Conservation (phyloP, 2,888 invertebrate genomes). For the Drosophila meridionalis region DNA sequence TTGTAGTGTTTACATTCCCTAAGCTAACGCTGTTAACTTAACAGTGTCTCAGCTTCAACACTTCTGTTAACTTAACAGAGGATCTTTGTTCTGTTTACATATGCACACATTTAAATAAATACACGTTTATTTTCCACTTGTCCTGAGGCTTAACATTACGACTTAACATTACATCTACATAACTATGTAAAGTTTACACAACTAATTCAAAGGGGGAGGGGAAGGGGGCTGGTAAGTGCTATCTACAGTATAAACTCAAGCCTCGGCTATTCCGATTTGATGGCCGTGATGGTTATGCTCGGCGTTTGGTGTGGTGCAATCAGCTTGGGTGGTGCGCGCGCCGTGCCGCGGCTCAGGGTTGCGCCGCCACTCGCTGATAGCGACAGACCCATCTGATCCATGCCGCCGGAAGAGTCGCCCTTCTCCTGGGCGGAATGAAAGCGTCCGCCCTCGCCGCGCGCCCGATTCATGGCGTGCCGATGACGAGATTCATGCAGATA, state of each 20-base stretch:
- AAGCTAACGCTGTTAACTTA: background rate
- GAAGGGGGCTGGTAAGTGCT: conserved; percentile 17
- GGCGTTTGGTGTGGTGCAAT: conserved; percentile 84
- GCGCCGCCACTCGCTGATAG: conserved; percentile 63
- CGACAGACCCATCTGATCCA: conserved; percentile 51
- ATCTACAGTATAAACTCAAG: conserved; percentile 52
- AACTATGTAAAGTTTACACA: conserved; percentile 17
- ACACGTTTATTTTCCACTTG: conserved; percentile 62
- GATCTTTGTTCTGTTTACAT: background rate
- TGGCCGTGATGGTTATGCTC: conserved; percentile 84
- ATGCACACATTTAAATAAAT: conserved; percentile 52
- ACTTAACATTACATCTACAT: conserved; percentile 28
- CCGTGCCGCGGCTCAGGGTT: conserved; percentile 63
- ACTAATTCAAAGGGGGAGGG: conserved; percentile 8
- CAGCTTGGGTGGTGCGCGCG: conserved; percentile 82
- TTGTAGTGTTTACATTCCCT: background rate
- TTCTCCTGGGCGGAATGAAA: conserved; percentile 90
- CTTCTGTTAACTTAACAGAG: conserved; percentile 9
- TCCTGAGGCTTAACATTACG: conserved; percentile 39
- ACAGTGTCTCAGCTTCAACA: background rate
- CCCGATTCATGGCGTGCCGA: conserved; percentile 98
- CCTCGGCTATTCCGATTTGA: conserved; percentile 73
- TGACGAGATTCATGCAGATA: conserved; percentile 99
- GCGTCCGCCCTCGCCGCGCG: conserved; percentile 97
- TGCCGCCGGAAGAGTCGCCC: conserved; percentile 59